phyloP scores from a whole-genome alignment of 2,888 invertebrate genomes.

The Crioceris asparagi region DNA sequence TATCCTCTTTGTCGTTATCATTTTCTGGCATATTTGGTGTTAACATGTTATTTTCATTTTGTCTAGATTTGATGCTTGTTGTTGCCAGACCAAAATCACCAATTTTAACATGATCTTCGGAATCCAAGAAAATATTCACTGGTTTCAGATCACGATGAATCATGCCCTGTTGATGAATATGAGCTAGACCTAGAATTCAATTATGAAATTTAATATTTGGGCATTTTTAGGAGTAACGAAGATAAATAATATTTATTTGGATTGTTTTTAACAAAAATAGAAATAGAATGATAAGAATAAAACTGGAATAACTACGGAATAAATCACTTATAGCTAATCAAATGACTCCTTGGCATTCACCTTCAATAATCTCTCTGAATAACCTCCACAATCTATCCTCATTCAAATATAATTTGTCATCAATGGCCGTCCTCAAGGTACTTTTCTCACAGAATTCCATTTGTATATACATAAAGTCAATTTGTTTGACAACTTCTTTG shows the following conservation, averaged over 20 bases:
- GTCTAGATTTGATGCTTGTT: constrained; percentile 44
- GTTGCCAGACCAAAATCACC: constrained; percentile 97
- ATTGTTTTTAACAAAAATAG: too few relatives aligned
- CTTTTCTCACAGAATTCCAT: constrained; percentile 99
- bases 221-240: neutral
- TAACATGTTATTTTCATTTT: constrained; percentile 27
- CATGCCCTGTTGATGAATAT: constrained; percentile 89
- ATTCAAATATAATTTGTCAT: constrained; percentile 65
- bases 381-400: constrained; percentile 78
- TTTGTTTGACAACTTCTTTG: constrained; percentile 18
- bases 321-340: too few relatives aligned
- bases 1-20: constrained; percentile 30
- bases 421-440: constrained; percentile 82
- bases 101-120: constrained; percentile 91
- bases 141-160: constrained; percentile 79
- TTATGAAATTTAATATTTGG: constrained; percentile 1
- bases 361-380: constrained; percentile 90
- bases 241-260: neutral
- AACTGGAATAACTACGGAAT: too few relatives aligned
- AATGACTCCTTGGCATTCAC: too few relatives aligned
- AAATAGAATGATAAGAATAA: too few relatives aligned
- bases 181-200: constrained; percentile 49
- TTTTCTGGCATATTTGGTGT: too few relatives aligned
- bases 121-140: constrained; percentile 91
- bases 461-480: constrained; percentile 72